Evolutionary conservation across 1,140 invertebrate species (phyloP).

Genomic region (Drosophila nigrodunni): DNA sequence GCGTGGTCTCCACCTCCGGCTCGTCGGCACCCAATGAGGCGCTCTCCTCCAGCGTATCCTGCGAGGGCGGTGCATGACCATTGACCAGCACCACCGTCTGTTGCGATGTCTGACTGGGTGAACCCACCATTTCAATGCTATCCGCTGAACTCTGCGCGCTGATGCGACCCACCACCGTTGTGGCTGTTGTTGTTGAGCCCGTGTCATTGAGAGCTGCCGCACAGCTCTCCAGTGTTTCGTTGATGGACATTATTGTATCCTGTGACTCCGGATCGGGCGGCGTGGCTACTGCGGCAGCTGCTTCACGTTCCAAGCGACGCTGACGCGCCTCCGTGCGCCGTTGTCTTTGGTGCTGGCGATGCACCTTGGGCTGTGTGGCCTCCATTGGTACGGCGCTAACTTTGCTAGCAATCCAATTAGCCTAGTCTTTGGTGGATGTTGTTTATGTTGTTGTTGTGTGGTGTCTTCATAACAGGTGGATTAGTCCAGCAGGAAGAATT

Average conservation of each 20-base stretch:
- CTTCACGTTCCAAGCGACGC: slow-evolving; percentile 67
- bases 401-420: slow-evolving; percentile 27
- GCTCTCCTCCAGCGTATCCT: slow-evolving; percentile 53
- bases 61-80: slow-evolving; percentile 68
- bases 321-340: slow-evolving; percentile 76
- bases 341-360: slow-evolving; percentile 80
- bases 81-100: slow-evolving; percentile 80
- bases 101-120: slow-evolving; percentile 73
- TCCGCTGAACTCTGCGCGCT: slow-evolving; percentile 75
- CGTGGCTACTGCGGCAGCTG: slow-evolving; percentile 51
- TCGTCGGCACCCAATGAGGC: slow-evolving; percentile 56
- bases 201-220: slow-evolving; percentile 65
- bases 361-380: slow-evolving; percentile 74
- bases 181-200: slow-evolving; percentile 38
- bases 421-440: slow-evolving; percentile 13
- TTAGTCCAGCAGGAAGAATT: slow-evolving; percentile 36
- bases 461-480: slow-evolving; percentile 73
- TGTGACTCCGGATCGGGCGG: slow-evolving; percentile 45
- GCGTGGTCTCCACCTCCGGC: slow-evolving; percentile 11
- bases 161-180: slow-evolving; percentile 61
- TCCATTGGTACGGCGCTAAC: slow-evolving; percentile 55
- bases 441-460: slow-evolving; percentile 16
- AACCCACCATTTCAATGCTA: slow-evolving; percentile 72
- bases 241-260: slow-evolving; percentile 7
- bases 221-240: slow-evolving; percentile 53